Percentiles rank a stretch among this genome's conserved stretches.
Conservation (phyloP, 2,888 invertebrate genomes). For the Molanna angustata region DNA sequence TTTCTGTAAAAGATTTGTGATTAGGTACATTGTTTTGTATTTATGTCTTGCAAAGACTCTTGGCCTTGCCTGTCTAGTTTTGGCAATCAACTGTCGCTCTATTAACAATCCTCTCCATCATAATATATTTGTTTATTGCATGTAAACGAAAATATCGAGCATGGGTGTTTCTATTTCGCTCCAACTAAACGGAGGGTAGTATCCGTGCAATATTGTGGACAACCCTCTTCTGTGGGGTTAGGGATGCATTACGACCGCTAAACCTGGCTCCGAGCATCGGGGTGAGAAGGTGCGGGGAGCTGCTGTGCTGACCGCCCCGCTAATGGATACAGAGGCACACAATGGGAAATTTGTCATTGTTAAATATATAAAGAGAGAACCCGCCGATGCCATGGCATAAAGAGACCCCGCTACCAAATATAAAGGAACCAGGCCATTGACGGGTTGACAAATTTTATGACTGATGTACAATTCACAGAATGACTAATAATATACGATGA, state of each 20-base stretch:
- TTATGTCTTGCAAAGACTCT: too few species aligned
- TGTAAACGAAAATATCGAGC: too few species aligned
- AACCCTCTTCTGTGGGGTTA: slow-evolving; percentile 3
- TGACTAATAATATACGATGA: too few species aligned
- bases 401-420: slow-evolving; percentile 14
- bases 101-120: too few species aligned
- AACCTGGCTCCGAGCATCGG: too few species aligned
- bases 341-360: slow-evolving; percentile 28
- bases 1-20: too few species aligned
- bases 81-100: too few species aligned
- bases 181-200: slow-evolving; percentile 11
- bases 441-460: slow-evolving; percentile 27
- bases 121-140: too few species aligned
- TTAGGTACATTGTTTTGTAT: too few species aligned
- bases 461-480: slow-evolving; percentile 9
- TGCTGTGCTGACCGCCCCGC: slow-evolving; percentile 17
- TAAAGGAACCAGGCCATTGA: slow-evolving; percentile 1
- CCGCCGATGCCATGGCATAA: slow-evolving; percentile 7
- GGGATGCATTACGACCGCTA: slow-evolving; percentile 10
- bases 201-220: slow-evolving; percentile 15
- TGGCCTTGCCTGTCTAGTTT: too few species aligned
- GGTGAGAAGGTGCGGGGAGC: slow-evolving; percentile 16
- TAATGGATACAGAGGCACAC: slow-evolving; percentile 16
- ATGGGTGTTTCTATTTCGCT: too few species aligned
- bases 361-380: slow-evolving; percentile 24